Percentiles rank a stretch among this genome's conserved stretches.
phyloP scores from a whole-genome alignment of 2,888 invertebrate genomes.

The Luperina nickerlii region DNA sequence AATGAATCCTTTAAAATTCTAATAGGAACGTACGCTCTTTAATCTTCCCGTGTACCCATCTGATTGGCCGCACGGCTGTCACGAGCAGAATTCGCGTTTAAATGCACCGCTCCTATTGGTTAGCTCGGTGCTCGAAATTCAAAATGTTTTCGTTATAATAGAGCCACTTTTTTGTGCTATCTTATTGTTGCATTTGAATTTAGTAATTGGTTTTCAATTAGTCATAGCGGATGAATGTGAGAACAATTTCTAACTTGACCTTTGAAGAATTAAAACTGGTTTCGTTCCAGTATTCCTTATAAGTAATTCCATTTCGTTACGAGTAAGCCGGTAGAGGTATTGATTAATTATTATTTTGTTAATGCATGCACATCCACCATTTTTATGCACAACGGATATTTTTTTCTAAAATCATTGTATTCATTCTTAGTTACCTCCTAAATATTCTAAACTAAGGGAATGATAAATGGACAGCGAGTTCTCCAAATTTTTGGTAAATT shows the following conservation, averaged over 20 bases:
- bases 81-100: conserved; percentile 85
- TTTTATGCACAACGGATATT: neutral
- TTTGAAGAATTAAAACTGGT: conserved; percentile 54
- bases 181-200: conserved; percentile 77
- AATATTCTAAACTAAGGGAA: neutral
- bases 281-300: conserved; percentile 20
- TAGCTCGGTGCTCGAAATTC: conserved; percentile 76
- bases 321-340: neutral
- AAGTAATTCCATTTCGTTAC: neutral
- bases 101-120: conserved; percentile 85
- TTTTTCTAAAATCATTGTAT: neutral
- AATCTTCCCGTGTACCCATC: conserved; percentile 84
- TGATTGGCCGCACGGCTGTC: conserved; percentile 88
- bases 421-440: neutral
- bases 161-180: conserved; percentile 71
- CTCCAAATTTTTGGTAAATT: neutral
- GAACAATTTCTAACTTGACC: conserved; percentile 63
- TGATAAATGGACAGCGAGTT: neutral
- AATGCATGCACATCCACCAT: neutral
- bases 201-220: conserved; percentile 76
- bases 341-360: neutral
- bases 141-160: conserved; percentile 76
- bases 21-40: conserved; percentile 81
- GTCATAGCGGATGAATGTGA: conserved; percentile 35
- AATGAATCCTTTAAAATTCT: conserved; percentile 81